These are phyloP conservation scores for Agriotes lineatus DNA, from an alignment of 2,888 invertebrate species.

Conservation along the genomic window DNA sequence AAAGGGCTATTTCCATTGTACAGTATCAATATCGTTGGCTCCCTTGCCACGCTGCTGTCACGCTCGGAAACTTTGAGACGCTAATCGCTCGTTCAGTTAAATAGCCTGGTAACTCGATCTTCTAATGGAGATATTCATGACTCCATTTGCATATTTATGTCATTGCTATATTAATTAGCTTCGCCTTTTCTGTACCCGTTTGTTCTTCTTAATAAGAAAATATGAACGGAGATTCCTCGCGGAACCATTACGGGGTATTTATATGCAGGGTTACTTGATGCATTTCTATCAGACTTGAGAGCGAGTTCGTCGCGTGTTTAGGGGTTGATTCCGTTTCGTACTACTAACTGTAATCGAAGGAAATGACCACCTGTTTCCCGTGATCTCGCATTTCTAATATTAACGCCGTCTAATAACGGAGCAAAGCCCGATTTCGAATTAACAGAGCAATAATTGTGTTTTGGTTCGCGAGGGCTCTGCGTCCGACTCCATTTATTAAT, in stretches of 20 bases:
- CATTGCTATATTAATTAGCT: slow-evolving; percentile 31
- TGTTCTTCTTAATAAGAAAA: slow-evolving; percentile 19
- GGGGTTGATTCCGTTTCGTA: neutral
- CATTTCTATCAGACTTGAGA: neutral
- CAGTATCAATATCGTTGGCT: slow-evolving; percentile 23
- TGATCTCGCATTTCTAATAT: slow-evolving; percentile 16
- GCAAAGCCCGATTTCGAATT: slow-evolving; percentile 33
- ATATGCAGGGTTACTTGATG: slow-evolving; percentile 5
- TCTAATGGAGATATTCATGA: slow-evolving; percentile 36
- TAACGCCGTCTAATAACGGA: slow-evolving; percentile 18
- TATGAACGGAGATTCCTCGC: slow-evolving; percentile 12
- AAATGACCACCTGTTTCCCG: slow-evolving; percentile 21
- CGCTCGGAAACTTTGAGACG: slow-evolving; percentile 27
- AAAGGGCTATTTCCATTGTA: slow-evolving; percentile 23
- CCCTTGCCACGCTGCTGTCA: slow-evolving; percentile 26
- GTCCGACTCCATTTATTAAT: slow-evolving; percentile 46
- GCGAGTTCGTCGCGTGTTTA: slow-evolving; percentile 10
- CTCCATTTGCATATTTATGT: slow-evolving; percentile 35
- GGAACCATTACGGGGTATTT: slow-evolving; percentile 11
- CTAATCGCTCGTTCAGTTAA: slow-evolving; percentile 31
- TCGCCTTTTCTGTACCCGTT: slow-evolving; percentile 12
- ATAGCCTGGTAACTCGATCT: slow-evolving; percentile 32
- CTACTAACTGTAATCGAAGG: slow-evolving; percentile 16
- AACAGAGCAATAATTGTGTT: slow-evolving; percentile 40
- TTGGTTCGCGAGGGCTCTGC: slow-evolving; percentile 24